Evolutionary conservation across 1,140 invertebrate genomes (phyloP).

Genomic region (Phymorhynchus buccinoides): DNA sequence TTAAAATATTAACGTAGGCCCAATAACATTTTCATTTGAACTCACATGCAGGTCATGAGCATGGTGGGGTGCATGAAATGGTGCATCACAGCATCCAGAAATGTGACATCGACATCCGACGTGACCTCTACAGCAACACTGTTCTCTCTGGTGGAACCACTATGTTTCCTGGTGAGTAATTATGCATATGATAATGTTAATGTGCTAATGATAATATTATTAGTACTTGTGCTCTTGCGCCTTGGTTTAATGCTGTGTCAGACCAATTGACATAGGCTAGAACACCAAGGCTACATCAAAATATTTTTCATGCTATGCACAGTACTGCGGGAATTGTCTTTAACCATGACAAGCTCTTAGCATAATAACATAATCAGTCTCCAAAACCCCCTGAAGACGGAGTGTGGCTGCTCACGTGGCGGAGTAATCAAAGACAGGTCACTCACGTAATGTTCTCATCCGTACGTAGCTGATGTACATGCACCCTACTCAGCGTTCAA

Average conservation of each 20-base stretch:
- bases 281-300: background rate
- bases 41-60: conserved; percentile 53
- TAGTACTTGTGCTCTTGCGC: background rate
- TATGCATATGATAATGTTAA: background rate
- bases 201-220: background rate
- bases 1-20: too few relatives aligned
- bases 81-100: conserved; percentile 89
- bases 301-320: background rate
- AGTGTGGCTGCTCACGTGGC: too few relatives aligned
- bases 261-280: background rate
- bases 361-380: too few relatives aligned
- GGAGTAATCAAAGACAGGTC: too few relatives aligned
- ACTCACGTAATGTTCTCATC: too few relatives aligned
- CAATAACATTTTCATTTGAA: too few relatives aligned
- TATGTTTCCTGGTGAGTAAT: conserved; percentile 77
- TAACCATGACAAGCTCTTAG: too few relatives aligned
- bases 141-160: conserved; percentile 59
- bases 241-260: background rate
- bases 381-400: too few relatives aligned
- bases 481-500: too few relatives aligned
- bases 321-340: too few relatives aligned
- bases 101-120: conserved; percentile 84
- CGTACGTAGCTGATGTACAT: too few relatives aligned
- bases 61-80: conserved; percentile 73
- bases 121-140: conserved; percentile 90